These are phyloP conservation scores for Lucifuga dentata DNA, from an alignment of 2,113 vertebrate species.

Conservation along the genomic window DNA sequence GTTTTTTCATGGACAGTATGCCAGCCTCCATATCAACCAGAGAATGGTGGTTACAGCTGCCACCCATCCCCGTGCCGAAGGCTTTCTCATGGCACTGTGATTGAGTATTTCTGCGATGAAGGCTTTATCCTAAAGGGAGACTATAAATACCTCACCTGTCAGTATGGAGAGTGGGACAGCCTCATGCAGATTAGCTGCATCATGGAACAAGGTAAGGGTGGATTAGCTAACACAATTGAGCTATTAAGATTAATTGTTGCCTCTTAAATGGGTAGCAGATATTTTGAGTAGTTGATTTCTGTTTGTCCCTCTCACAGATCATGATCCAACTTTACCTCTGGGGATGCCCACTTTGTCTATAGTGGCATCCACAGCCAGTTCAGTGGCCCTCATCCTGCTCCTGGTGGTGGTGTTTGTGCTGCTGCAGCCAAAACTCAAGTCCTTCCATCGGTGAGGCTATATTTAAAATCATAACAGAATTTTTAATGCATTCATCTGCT, in stretches of 20 bases:
- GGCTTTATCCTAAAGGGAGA: constrained; percentile 96
- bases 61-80: constrained; percentile 92
- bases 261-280: neutral
- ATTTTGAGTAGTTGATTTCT: neutral
- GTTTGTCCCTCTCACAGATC: constrained; percentile 78
- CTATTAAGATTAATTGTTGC: no score
- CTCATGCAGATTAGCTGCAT: constrained; percentile 94
- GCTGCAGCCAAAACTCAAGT: constrained; percentile 97
- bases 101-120: constrained; percentile 95
- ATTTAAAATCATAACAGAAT: neutral
- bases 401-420: constrained; percentile 96
- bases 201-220: constrained; percentile 92
- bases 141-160: constrained; percentile 97
- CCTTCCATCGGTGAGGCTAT: constrained; percentile 90
- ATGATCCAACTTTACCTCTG: constrained; percentile 83
- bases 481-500: neutral
- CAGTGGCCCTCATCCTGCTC: constrained; percentile 93
- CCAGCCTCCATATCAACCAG: constrained; percentile 90
- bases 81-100: constrained; percentile 91
- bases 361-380: constrained; percentile 96
- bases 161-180: constrained; percentile 94
- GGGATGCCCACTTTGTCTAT: constrained; percentile 94
- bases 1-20: constrained; percentile 82
- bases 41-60: constrained; percentile 95
- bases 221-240: no score